Conservation (phyloP, 1,140 invertebrate species). For the Globodera rostochiensis region DNA sequence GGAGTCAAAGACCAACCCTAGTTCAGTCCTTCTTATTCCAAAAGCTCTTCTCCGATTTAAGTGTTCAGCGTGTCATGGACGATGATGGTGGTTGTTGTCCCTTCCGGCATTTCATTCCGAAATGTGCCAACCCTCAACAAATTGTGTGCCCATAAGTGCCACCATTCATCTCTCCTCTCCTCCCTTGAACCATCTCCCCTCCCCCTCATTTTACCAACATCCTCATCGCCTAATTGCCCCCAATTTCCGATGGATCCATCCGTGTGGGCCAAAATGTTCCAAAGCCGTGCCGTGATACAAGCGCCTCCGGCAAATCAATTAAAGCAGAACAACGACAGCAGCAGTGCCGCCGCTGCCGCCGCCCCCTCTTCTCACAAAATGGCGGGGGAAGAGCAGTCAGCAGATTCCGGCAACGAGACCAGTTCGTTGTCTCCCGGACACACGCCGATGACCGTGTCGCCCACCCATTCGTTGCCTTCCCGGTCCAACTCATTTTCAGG, state of each 20-base stretch:
- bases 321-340: conserved; percentile 10
- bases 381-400: conserved; percentile 3
- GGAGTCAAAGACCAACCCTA: too few relatives aligned
- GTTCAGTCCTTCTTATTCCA: background rate
- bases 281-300: background rate
- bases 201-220: background rate
- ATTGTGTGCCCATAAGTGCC: background rate
- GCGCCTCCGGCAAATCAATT: background rate
- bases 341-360: background rate
- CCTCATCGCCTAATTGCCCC: too few relatives aligned
- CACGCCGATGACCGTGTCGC: conserved; percentile 33
- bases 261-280: conserved; percentile 16
- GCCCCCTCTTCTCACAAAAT: background rate
- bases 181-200: background rate
- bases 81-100: background rate
- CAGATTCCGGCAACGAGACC: conserved; percentile 38
- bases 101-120: background rate
- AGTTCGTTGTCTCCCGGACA: conserved; percentile 37
- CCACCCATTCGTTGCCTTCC: conserved; percentile 35
- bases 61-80: background rate
- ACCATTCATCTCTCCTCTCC: background rate
- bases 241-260: background rate
- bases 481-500: conserved; percentile 32
- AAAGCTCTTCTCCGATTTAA: background rate
- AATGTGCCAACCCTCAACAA: background rate